Conservation (phyloP, 2,888 invertebrate genomes). For the Drosophila cognata region DNA sequence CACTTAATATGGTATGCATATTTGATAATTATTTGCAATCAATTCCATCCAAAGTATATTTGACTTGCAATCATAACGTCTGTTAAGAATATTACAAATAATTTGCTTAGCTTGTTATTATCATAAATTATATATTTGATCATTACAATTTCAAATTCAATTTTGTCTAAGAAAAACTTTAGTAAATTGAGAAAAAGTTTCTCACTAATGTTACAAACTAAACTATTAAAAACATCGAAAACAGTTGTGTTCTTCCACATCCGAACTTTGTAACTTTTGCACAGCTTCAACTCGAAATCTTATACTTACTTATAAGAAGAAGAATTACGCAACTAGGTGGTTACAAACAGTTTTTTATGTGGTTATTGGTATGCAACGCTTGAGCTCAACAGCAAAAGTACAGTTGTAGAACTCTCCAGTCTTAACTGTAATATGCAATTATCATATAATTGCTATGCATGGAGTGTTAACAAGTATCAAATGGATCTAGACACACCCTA, state of each 20-base stretch:
- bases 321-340: conserved; percentile 18
- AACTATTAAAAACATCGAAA: no score
- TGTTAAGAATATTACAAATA: not conserved
- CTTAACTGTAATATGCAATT: conserved; percentile 64
- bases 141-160: not conserved
- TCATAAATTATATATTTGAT: not conserved
- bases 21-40: not conserved
- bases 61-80: not conserved
- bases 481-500: conserved; percentile 11
- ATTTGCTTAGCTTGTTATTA: not conserved
- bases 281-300: not conserved
- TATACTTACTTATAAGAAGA: not conserved
- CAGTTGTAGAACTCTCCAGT: conserved; percentile 27
- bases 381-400: conserved; percentile 4
- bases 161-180: not conserved
- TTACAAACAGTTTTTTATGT: not conserved
- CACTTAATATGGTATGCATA: not conserved
- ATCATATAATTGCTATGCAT: conserved; percentile 59
- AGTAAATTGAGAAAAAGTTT: no score
- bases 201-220: no score
- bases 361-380: conserved; percentile 39
- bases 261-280: not conserved
- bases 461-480: conserved; percentile 5
- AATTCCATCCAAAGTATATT: not conserved
- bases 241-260: not conserved